Base-by-base conservation (phyloP, 2,113 vertebrate species). In the Numenius arquata region DNA sequence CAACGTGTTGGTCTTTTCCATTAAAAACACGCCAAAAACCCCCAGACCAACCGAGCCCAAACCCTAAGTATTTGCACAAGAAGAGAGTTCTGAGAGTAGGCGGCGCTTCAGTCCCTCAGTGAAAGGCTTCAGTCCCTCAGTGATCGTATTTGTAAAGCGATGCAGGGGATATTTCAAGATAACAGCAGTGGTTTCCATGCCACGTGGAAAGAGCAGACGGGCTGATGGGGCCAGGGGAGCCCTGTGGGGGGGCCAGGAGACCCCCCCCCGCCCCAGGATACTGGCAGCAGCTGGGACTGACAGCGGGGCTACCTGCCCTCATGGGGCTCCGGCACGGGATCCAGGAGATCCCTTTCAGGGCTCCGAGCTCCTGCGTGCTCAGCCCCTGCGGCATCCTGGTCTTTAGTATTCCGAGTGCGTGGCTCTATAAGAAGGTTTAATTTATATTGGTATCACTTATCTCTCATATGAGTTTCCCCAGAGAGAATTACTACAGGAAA, bases 361-460 rank as follows among this genome's bases (percentile, higher is more conserved):
- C 36, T 55, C 25, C 0, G 15, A 84, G 76, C 47, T 76, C 56
- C 66, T 34, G 29, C 32, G 27, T 38, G 47, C 61, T 72, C 71
- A 40, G 40, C 53, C 17, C 36, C 36, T 2, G 21, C 3, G 9
- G 86, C 65, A 59, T 34, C 16, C 32, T 13, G 58, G 34, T 43
- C 12, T 3, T 96, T 88, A 62, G 45, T 61, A 93, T 96, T 97
- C 94, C 0, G 0, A 1, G 36, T 25, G 50, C 4, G 1, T 32
- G 48, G n/a, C 74, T 74, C 6, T n/a, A 21, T 27, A 45, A 85
- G 70, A 11, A 89, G 87, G 77, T 95, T 96, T 96, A 94, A 95
- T 95, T 94, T 88, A 55, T 79, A 62, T 50, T 82, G 72, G 65
- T 77, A 79, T 91, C 88, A 50, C 84, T 96, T 95, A 85, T 96